These are phyloP conservation scores for Ephialtes manifestator DNA, from an alignment of 2,888 invertebrate genomes.

Conservation along the genomic window DNA sequence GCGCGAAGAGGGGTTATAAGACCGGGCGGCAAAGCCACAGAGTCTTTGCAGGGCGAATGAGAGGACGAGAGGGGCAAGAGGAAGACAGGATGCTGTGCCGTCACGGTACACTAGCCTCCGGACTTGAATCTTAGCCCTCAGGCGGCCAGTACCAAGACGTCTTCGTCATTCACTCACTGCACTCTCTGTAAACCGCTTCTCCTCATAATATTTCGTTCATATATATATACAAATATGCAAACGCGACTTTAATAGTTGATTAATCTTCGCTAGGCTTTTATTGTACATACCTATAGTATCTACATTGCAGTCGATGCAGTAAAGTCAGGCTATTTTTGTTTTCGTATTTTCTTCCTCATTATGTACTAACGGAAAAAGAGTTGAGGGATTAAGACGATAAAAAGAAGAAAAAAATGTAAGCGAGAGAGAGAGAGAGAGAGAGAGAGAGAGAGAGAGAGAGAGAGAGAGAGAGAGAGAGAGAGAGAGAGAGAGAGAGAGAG, in stretches of 20 bases:
- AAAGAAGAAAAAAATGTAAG: background rate
- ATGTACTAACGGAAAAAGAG: conserved; percentile 49
- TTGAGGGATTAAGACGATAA: conserved; percentile 45
- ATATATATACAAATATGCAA: conserved; percentile 3
- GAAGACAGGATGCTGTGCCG: conserved; percentile 83
- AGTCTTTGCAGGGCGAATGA: conserved; percentile 68
- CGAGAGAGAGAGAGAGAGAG: too few species aligned
- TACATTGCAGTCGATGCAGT: background rate
- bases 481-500: too few species aligned
- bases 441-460: too few species aligned
- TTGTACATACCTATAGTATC: background rate
- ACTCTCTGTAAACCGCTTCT: conserved; percentile 18
- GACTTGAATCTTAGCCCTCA: conserved; percentile 73
- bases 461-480: too few species aligned
- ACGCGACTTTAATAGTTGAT: conserved; percentile 51
- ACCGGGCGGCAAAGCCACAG: conserved; percentile 47
- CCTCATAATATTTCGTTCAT: conserved; percentile 50
- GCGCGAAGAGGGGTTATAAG: conserved; percentile 23
- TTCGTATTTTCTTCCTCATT: background rate
- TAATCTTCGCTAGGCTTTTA: conserved; percentile 25
- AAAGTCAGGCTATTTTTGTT: background rate
- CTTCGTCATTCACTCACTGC: conserved; percentile 64
- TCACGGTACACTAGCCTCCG: conserved; percentile 77
- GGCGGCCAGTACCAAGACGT: conserved; percentile 61
- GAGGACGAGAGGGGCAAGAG: conserved; percentile 78